Conservation (phyloP, 2,888 invertebrate genomes). For the Agrotis ipsilon region DNA sequence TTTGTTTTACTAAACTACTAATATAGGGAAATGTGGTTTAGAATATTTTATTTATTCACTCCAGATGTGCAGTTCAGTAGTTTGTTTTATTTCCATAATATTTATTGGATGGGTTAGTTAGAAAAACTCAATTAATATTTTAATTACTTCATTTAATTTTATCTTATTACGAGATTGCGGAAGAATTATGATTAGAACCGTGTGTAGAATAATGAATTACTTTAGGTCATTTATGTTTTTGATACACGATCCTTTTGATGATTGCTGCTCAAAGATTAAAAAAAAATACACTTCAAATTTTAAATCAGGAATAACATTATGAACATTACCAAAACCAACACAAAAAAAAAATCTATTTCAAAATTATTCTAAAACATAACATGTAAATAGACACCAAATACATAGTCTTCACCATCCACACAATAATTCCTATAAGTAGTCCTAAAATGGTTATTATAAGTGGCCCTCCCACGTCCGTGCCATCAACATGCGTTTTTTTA, state of each 20-base stretch:
- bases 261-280: neutral
- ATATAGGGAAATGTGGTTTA: slow-evolving; percentile 47
- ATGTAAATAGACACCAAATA: neutral
- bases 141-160: neutral
- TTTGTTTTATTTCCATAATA: slow-evolving; percentile 21
- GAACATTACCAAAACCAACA: too few species aligned
- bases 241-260: neutral
- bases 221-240: too few species aligned
- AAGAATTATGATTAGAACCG: neutral
- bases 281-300: neutral
- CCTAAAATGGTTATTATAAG: slow-evolving; percentile 66
- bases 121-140: slow-evolving; percentile 14
- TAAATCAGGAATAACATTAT: neutral
- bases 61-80: slow-evolving; percentile 37
- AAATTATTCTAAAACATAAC: slow-evolving; percentile 7
- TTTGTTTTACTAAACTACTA: slow-evolving; percentile 64
- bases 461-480: slow-evolving; percentile 67
- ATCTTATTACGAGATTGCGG: neutral
- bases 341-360: neutral
- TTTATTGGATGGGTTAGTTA: neutral
- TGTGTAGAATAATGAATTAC: neutral
- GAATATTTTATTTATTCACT: slow-evolving; percentile 53
- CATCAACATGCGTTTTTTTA: slow-evolving; percentile 76
- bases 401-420: slow-evolving; percentile 16
- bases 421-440: slow-evolving; percentile 59